These are phyloP conservation scores for Pararge aegeria DNA, from an alignment of 1,140 invertebrate species.

Conservation along the genomic window DNA sequence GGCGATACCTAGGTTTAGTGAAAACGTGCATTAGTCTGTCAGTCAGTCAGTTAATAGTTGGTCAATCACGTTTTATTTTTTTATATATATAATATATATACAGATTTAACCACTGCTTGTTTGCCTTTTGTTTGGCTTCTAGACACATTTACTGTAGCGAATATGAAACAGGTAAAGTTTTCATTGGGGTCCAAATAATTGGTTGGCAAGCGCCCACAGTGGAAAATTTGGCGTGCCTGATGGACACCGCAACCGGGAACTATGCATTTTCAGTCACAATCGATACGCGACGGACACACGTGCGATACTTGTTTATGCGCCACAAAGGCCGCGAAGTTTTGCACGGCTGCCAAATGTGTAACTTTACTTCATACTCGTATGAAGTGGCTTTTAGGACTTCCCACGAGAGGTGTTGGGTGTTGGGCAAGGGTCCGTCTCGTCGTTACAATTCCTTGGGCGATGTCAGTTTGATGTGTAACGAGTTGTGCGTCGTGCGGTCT, in stretches of 20 bases:
- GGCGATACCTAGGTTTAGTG: too few relatives aligned
- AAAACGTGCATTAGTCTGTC: too few relatives aligned
- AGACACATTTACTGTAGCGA: background rate
- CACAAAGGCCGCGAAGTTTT: conserved; percentile 70
- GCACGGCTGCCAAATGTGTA: conserved; percentile 65
- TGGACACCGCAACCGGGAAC: conserved; percentile 62
- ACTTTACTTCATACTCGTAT: conserved; percentile 49
- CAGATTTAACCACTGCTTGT: too few relatives aligned
- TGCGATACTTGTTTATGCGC: conserved; percentile 71
- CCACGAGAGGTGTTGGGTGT: conserved; percentile 57
- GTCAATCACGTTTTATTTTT: too few relatives aligned
- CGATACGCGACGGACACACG: conserved; percentile 62
- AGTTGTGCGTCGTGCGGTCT: conserved; percentile 49
- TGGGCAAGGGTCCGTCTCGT: conserved; percentile 57
- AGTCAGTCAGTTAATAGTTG: too few relatives aligned
- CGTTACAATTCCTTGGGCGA: conserved; percentile 56
- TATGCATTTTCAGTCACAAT: conserved; percentile 72
- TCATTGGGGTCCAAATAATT: conserved; percentile 27
- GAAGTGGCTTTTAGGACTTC: conserved; percentile 63
- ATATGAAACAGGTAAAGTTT: conserved; percentile 11
- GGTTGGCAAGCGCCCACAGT: conserved; percentile 55
- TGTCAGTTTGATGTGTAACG: conserved; percentile 61
- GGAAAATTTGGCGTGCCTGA: conserved; percentile 67
- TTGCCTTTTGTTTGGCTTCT: background rate
- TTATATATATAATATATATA: too few relatives aligned